Evolutionary conservation across 1,140 invertebrate species (phyloP).

Genomic region (Drosophila sechellia): DNA sequence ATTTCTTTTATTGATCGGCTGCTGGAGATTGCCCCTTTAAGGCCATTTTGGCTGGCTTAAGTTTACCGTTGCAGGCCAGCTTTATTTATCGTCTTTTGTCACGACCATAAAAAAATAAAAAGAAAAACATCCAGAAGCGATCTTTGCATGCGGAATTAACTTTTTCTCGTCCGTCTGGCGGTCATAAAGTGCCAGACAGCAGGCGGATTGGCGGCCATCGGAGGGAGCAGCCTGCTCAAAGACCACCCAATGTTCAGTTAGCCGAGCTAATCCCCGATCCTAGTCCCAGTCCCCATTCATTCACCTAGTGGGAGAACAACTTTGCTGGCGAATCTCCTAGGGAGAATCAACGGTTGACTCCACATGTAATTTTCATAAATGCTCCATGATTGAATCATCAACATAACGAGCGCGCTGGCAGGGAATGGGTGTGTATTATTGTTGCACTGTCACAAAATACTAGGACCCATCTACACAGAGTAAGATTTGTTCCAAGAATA

Average conservation of each 20-base stretch:
- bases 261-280: conserved; percentile 19
- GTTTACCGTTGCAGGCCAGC: conserved; percentile 44
- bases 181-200: conserved; percentile 24
- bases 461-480: background rate
- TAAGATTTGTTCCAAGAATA: no score
- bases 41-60: conserved; percentile 33
- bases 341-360: conserved; percentile 21
- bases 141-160: conserved; percentile 44
- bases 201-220: background rate
- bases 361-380: conserved; percentile 59
- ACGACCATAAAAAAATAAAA: conserved; percentile 42
- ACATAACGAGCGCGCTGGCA: conserved; percentile 26
- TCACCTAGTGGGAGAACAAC: conserved; percentile 4
- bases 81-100: conserved; percentile 28
- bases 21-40: conserved; percentile 48
- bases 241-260: conserved; percentile 34
- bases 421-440: background rate
- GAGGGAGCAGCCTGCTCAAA: background rate
- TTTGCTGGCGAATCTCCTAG: conserved; percentile 16
- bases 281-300: conserved; percentile 8
- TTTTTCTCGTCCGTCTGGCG: conserved; percentile 13
- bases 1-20: conserved; percentile 43
- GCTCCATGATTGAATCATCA: conserved; percentile 60
- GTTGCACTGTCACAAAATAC: conserved; percentile 4
- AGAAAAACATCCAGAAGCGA: conserved; percentile 11